These are phyloP conservation scores for Netelia inedita DNA, from an alignment of 2,888 invertebrate species.

Conservation along the genomic window DNA sequence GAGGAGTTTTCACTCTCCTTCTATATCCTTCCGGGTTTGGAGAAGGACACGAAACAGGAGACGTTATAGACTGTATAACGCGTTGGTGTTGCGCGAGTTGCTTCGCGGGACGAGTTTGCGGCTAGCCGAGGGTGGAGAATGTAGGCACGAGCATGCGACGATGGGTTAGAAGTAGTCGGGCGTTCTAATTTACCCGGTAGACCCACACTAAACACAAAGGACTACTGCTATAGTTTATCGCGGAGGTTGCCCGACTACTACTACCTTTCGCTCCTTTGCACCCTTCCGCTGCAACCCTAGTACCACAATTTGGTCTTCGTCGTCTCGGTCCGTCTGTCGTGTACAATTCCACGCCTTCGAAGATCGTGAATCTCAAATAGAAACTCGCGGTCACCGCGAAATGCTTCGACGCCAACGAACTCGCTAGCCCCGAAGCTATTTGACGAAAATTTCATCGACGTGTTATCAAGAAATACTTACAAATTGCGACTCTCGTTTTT, in stretches of 20 bases:
- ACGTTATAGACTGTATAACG: slow-evolving; percentile 39
- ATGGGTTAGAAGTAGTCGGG: slow-evolving; percentile 51
- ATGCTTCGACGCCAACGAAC: background rate
- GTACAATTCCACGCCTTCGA: slow-evolving; percentile 14
- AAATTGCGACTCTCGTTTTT: too few species aligned
- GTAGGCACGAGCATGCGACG: slow-evolving; percentile 32
- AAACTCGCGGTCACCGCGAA: background rate
- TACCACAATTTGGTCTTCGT: slow-evolving; percentile 48
- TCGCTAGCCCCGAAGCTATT: background rate
- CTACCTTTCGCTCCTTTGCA: slow-evolving; percentile 32
- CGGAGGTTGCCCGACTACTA: slow-evolving; percentile 40
- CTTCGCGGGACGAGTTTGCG: slow-evolving; percentile 56
- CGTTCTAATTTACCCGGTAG: slow-evolving; percentile 68
- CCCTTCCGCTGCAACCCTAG: slow-evolving; percentile 12
- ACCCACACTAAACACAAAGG: slow-evolving; percentile 62
- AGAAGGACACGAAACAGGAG: background rate
- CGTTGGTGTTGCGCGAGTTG: slow-evolving; percentile 17
- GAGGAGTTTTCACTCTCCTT: background rate
- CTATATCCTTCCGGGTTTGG: slow-evolving; percentile 21
- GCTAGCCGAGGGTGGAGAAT: slow-evolving; percentile 46
- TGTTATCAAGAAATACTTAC: background rate
- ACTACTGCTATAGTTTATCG: slow-evolving; percentile 44
- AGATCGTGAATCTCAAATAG: slow-evolving; percentile 33
- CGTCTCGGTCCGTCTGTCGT: slow-evolving; percentile 4
- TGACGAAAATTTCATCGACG: background rate